Percentiles rank a stretch among this genome's conserved stretches.
Conservation (phyloP, 1,140 invertebrate genomes). For the Trinorchestia longiramus region DNA sequence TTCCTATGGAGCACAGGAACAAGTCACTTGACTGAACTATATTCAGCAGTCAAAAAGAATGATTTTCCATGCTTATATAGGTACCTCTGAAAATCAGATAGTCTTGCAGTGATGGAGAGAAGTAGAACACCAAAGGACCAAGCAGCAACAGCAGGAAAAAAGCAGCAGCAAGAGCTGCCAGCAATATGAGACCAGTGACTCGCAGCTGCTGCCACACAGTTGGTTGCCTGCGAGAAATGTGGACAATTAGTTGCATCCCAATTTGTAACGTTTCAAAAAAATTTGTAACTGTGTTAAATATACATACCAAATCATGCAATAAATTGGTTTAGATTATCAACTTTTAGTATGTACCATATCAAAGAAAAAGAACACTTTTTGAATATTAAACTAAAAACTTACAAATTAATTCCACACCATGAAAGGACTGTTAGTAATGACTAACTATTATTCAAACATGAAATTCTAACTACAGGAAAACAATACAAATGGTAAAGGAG, state of each 20-base stretch:
- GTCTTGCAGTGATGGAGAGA: constrained; percentile 23
- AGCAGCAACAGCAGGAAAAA: not conserved
- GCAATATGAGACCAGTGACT: not conserved
- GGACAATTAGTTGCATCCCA: not conserved
- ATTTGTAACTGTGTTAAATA: too few species aligned
- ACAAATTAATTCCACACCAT: too few species aligned
- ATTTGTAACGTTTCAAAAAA: not conserved
- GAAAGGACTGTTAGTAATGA: too few species aligned
- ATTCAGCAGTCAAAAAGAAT: not conserved
- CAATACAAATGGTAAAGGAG: too few species aligned
- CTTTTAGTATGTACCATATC: too few species aligned
- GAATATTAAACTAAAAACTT: too few species aligned
- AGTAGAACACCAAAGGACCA: not conserved
- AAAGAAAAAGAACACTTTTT: too few species aligned
- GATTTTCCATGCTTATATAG: not conserved
- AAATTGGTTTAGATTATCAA: too few species aligned
- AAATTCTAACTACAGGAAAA: too few species aligned
- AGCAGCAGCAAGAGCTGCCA: not conserved
- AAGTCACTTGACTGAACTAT: not conserved
- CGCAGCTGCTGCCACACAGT: not conserved
- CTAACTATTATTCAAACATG: too few species aligned
- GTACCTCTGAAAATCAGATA: not conserved
- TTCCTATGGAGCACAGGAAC: not conserved
- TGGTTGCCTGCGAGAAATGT: not conserved
- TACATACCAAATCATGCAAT: too few species aligned